phyloP scores from a whole-genome alignment of 2,113 vertebrate species.

The Alosa alosa region DNA sequence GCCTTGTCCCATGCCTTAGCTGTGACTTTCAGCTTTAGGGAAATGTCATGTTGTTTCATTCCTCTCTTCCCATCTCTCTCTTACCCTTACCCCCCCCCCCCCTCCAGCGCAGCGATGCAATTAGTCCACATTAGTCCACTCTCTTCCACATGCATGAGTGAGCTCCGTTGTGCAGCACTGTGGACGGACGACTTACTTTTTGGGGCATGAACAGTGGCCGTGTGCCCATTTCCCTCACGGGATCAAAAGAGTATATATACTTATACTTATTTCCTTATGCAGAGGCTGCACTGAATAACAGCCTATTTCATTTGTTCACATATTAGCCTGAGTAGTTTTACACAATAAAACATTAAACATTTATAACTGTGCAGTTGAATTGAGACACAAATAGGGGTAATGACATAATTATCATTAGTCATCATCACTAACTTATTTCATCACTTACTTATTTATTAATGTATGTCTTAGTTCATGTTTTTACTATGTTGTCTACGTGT shows the following conservation, averaged over 20 bases:
- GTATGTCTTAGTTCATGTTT: too few relatives aligned
- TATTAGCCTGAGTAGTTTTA: too few relatives aligned
- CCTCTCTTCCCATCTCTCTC: background rate
- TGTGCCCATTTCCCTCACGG: background rate
- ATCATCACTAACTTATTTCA: too few relatives aligned
- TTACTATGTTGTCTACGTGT: too few relatives aligned
- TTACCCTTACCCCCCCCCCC: too few relatives aligned
- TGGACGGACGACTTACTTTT: background rate
- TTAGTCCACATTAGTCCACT: background rate
- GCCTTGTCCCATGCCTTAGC: background rate
- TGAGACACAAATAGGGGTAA: too few relatives aligned
- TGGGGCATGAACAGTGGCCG: background rate
- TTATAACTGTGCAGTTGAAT: too few relatives aligned
- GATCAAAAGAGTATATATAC: too few relatives aligned
- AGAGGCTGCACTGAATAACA: background rate
- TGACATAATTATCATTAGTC: too few relatives aligned
- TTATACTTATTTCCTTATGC: background rate
- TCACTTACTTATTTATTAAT: too few relatives aligned
- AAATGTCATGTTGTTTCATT: background rate
- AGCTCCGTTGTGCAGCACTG: background rate
- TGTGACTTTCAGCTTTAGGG: constrained; percentile 2
- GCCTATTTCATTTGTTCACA: background rate
- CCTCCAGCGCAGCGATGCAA: background rate
- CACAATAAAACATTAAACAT: too few relatives aligned
- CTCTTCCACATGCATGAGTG: background rate